phyloP scores from a whole-genome alignment of 2,113 vertebrate species.

The Dasyurus viverrinus region DNA sequence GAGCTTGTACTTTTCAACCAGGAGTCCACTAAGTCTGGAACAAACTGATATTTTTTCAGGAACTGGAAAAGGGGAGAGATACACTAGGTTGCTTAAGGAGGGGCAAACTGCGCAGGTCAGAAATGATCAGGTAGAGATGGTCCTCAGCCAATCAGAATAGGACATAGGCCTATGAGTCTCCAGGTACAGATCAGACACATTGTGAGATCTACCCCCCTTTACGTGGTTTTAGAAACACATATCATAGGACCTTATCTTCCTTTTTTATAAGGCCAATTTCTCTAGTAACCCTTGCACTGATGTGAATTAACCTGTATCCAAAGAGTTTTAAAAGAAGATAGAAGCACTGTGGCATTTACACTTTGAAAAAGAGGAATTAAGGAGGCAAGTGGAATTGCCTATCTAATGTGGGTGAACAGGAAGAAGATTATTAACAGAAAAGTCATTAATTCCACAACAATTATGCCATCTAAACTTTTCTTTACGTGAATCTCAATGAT shows the following conservation, averaged over 20 bases:
- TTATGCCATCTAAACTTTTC: constrained; percentile 51
- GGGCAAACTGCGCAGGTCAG: not conserved
- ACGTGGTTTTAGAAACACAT: not conserved
- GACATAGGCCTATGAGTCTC: not conserved
- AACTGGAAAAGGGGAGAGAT: not conserved
- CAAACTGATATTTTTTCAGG: not conserved
- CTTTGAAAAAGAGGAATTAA: not conserved
- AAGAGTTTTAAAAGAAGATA: not conserved
- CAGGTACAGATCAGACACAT: not conserved
- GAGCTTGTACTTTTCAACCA: not conserved
- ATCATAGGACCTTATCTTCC: not conserved
- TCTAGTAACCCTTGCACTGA: not conserved
- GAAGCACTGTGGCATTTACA: not conserved
- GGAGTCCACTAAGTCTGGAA: not conserved
- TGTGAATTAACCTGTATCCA: not conserved
- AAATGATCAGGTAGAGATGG: not conserved
- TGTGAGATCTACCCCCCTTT: not conserved
- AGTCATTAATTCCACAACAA: constrained; percentile 53
- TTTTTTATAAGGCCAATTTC: not conserved
- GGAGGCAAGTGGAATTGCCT: not conserved
- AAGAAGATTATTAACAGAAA: not conserved
- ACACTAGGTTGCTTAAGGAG: not conserved
- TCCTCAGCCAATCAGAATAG: not conserved
- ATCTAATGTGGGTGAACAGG: not conserved
- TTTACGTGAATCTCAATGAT: constrained; percentile 14